Conservation (phyloP, 2,888 invertebrate genomes). For the Rhopalosiphum nymphaeae region DNA sequence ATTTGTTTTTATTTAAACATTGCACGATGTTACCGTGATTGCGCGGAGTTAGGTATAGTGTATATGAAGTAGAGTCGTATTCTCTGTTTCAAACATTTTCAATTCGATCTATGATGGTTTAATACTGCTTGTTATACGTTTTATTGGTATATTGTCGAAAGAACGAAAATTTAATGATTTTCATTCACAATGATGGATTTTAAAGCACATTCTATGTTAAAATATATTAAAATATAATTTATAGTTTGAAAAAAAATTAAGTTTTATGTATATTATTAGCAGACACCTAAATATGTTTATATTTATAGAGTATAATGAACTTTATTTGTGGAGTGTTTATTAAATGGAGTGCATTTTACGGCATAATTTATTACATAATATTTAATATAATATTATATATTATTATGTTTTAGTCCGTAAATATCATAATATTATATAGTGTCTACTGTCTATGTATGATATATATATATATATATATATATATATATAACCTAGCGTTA, state of each 20-base stretch:
- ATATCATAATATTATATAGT: neutral
- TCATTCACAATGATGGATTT: no score
- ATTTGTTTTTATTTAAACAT: neutral
- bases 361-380: neutral
- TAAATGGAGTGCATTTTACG: neutral
- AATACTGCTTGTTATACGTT: neutral
- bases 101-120: neutral
- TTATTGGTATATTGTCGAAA: neutral
- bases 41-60: neutral
- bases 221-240: neutral
- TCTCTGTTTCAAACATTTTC: neutral
- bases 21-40: neutral
- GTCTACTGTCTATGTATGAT: no score
- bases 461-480: no score
- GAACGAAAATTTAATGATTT: neutral
- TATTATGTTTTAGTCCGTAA: neutral
- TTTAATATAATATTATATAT: neutral
- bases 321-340: neutral
- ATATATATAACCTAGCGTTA: slow-evolving; percentile 26
- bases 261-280: neutral
- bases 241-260: neutral
- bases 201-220: neutral
- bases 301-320: neutral
- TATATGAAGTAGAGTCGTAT: neutral
- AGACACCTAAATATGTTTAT: neutral